Evolutionary conservation across 2,113 vertebrate species (phyloP), one percentile per base, ranked within the genome.

Genomic region (Lichenostomus cassidix): DNA sequence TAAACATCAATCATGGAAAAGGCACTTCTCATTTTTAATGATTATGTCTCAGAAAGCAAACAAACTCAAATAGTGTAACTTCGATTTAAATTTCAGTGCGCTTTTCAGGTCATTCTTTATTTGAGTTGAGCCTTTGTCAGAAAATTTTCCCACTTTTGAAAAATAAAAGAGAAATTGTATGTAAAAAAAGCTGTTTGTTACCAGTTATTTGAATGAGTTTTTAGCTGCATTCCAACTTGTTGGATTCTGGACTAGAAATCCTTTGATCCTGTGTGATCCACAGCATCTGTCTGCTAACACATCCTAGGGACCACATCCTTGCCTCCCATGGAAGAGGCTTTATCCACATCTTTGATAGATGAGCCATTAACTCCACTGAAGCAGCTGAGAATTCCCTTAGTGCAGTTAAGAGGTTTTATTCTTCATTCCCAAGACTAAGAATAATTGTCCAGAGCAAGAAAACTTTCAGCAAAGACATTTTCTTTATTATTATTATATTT

Each of bases 1-100:
- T 92, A 95, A 97, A 95, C 84, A 95, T 53, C 74, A 75, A 91
- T 92, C 87, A 82, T 22, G 29, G 58, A 68, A 78, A 91, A 95
- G 53, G 78, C 91, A 73, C 83, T 94, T 94, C 73, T 92, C 65
- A 27, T 82, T 92, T 91, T 70, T 89, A 92, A 92, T 81, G 60
- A 77, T 52, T 75, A 8, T 56, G 7, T 71, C 87, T 94, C 69
- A 2, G 77, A 94, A 90, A 67, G 65, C 58, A 95, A 95, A 95
- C 77, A 87, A 91, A 87, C 87, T 77, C 86, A 65, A 87, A 29
- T 6, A 29, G 8, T 42, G 60, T 53, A 46, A 63, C 44, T 89
- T 79, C 59, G 31, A 39, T 63, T 87, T 46, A 50, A 59, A 75
- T 79, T 47, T 71, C 47, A 87, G 56, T 82, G 49, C n/a, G 15